phyloP scores from a whole-genome alignment of 2,113 vertebrate species.

The Gorsachius goisagi region DNA sequence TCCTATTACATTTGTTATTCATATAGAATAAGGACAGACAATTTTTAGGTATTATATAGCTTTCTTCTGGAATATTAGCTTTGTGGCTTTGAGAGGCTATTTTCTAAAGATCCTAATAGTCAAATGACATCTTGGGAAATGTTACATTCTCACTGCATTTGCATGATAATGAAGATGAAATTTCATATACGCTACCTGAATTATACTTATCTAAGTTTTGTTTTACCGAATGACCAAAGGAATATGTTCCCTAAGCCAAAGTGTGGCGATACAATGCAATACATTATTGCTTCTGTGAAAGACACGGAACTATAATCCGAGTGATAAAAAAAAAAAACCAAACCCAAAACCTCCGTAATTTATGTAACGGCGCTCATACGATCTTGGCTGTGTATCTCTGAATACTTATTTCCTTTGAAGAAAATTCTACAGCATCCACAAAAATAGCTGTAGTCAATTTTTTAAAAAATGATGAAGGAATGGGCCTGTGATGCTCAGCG shows the following conservation, averaged over 20 bases:
- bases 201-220: constrained; percentile 65
- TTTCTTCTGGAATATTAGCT: constrained; percentile 61
- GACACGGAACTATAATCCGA: not conserved
- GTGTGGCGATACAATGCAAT: not conserved
- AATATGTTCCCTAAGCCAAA: constrained; percentile 32
- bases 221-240: constrained; percentile 58
- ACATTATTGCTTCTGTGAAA: constrained; percentile 18
- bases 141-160: constrained; percentile 47
- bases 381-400: not conserved
- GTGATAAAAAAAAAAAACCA: not conserved
- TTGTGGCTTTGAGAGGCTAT: constrained; percentile 67
- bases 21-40: constrained; percentile 55
- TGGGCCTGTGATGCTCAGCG: not conserved
- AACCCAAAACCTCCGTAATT: not conserved
- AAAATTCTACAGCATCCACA: constrained; percentile 2
- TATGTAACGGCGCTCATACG: not conserved
- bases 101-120: constrained; percentile 70
- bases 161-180: constrained; percentile 68
- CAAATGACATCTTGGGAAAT: constrained; percentile 71
- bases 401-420: constrained; percentile 14
- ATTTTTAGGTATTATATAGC: constrained; percentile 64
- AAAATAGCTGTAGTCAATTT: not conserved
- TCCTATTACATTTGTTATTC: constrained; percentile 62
- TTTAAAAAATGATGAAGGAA: not conserved
- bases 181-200: constrained; percentile 54